Percentiles rank a stretch among this genome's conserved stretches.
Evolutionary conservation across 2,888 invertebrate genomes (phyloP).

Genomic region (Eledone cirrhosa): DNA sequence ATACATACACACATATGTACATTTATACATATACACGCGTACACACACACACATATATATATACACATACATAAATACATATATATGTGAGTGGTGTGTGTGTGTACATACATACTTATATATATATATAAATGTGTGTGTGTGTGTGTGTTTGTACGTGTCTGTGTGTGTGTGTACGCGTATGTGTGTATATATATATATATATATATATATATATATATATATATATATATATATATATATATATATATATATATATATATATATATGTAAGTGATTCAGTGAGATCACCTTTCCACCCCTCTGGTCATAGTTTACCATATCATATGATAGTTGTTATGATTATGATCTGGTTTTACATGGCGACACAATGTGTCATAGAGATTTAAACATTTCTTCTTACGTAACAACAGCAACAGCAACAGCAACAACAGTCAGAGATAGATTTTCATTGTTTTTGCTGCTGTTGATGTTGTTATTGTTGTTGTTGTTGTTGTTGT

Average conservation of each 20-base stretch:
- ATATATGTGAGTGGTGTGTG: not conserved
- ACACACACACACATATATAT: not conserved
- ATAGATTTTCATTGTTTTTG: too few species aligned
- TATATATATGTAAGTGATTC: too few species aligned
- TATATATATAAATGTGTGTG: not conserved
- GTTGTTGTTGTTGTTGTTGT: too few species aligned
- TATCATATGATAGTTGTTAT: too few species aligned
- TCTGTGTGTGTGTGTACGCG: not conserved
- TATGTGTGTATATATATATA: not conserved
- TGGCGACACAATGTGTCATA: too few species aligned
- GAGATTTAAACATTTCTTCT: too few species aligned
- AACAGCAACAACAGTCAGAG: too few species aligned
- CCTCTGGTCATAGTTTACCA: too few species aligned
- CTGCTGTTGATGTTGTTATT: too few species aligned
- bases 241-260: not conserved
- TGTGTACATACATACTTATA: not conserved
- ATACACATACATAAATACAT: not conserved
- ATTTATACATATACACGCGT: not conserved
- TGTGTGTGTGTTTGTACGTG: not conserved
- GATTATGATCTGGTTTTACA: too few species aligned
- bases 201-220: not conserved
- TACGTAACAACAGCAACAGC: too few species aligned
- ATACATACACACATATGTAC: not conserved
- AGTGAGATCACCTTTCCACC: too few species aligned
- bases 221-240: not conserved